Base-by-base conservation (phyloP, 2,113 vertebrate genomes). In the Plestiodon gilberti region DNA sequence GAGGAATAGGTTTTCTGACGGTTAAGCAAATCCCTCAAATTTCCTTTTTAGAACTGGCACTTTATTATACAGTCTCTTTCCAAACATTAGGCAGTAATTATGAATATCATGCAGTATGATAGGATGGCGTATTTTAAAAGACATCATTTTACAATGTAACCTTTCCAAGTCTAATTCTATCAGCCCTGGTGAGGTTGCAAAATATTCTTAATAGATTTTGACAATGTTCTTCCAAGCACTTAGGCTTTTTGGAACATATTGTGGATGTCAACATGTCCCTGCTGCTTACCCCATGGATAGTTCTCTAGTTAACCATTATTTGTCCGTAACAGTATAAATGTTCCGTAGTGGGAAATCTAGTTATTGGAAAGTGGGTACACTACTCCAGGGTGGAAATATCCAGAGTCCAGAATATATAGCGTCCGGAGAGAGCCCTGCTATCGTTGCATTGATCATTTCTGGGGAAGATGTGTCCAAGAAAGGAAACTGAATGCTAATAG, bases 401-500 rank as follows among this genome's bases (percentile, higher is more conserved):
- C n/a, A n/a, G 67, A 70, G 33, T 70, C n/a, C n/a, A 70, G 43
- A 48, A 48, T 48, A 48, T 48, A 48, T 55, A 62, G 40, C 23
- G 28, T 40, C 18, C n/a, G 13, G 40, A 25, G 40, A 52, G 2
- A 59, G 17, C 17, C 11, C 43, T 40, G 6, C 4, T 78, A 20
- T 18, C 28, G 33, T n/a, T 82, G 20, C 65, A 70, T 1, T 59
- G 15, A 69, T 38, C 1, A 69, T 78, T 5, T 78, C 64, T 78
- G 74, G 30, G 35, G 74, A 78, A 64, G 74, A 55, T 55, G 10
- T 43, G 28, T 59, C 28, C 18, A 61, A 40, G 20, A 78, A 59
- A 79, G 35, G 30, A n/a, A 83, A 38, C 10, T 22, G 62, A 74
- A 88, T 82, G 69, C 64, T 81, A 88, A 81, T 61, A 93, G n/a